These are phyloP conservation scores for Alloplasta piceator DNA, from an alignment of 2,888 invertebrate genomes.

Conservation along the genomic window DNA sequence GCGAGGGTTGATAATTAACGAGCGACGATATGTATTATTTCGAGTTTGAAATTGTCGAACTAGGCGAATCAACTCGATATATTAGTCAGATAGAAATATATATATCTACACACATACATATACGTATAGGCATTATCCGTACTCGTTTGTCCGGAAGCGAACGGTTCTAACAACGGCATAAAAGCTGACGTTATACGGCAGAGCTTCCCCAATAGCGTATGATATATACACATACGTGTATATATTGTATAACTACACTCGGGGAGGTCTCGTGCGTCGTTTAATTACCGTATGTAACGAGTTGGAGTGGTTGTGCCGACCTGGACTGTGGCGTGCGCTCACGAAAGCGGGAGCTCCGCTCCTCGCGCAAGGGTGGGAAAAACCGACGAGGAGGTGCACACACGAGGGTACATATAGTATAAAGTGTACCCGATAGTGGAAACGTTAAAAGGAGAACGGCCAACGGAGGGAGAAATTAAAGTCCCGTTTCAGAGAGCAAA, in stretches of 20 bases:
- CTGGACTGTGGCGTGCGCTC: slow-evolving; percentile 77
- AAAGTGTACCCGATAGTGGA: slow-evolving; percentile 31
- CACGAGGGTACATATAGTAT: neutral
- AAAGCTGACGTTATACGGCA: slow-evolving; percentile 63
- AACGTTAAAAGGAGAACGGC: slow-evolving; percentile 41
- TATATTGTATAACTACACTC: slow-evolving; percentile 49
- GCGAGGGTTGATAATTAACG: slow-evolving; percentile 42
- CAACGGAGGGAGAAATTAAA: slow-evolving; percentile 20
- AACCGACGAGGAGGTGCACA: neutral
- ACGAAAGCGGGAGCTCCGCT: slow-evolving; percentile 75
- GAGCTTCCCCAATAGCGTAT: slow-evolving; percentile 25
- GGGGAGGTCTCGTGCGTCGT: slow-evolving; percentile 81
- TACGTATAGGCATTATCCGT: slow-evolving; percentile 44
- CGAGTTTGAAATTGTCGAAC: slow-evolving; percentile 44
- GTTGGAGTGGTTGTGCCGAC: slow-evolving; percentile 78
- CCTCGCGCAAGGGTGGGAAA: slow-evolving; percentile 57
- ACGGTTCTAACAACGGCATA: slow-evolving; percentile 75
- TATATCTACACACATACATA: slow-evolving; percentile 14
- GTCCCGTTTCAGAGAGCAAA: neutral
- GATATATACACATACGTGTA: slow-evolving; percentile 1
- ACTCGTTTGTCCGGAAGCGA: slow-evolving; percentile 58
- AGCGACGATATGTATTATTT: slow-evolving; percentile 41
- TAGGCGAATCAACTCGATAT: slow-evolving; percentile 55
- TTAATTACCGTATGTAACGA: slow-evolving; percentile 83
- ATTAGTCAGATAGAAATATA: slow-evolving; percentile 38